phyloP scores from a whole-genome alignment of 53 echinoderm and acorn worm species.

The Mesocentrotus franciscanus region DNA sequence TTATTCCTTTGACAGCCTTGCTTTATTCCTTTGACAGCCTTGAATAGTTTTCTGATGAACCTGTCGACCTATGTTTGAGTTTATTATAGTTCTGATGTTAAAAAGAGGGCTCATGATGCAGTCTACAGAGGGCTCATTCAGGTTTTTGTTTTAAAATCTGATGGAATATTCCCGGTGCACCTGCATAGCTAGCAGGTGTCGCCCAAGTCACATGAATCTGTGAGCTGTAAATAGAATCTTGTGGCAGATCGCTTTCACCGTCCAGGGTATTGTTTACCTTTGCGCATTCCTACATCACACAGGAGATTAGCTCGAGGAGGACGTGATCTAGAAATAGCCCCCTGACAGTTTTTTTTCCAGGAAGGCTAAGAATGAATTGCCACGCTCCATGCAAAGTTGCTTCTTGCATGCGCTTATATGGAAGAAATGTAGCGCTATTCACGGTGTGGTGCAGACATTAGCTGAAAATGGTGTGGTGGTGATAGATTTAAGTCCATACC shows the following conservation, averaged over 20 bases:
- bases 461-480: background rate
- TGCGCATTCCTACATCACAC: conserved; percentile 38
- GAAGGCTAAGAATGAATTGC: conserved; percentile 5
- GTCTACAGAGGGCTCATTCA: background rate
- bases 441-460: background rate
- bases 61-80: background rate
- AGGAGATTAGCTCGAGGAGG: conserved; percentile 26
- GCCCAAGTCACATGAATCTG: conserved; percentile 1
- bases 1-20: background rate
- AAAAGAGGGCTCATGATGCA: background rate
- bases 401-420: conserved; percentile 48
- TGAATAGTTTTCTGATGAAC: background rate
- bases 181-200: conserved; percentile 36
- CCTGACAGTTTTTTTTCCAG: background rate
- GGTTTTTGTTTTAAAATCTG: background rate
- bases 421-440: background rate
- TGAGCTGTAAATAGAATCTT: conserved; percentile 27
- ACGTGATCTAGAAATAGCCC: conserved; percentile 34
- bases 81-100: background rate
- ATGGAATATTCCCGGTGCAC: conserved; percentile 14
- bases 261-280: conserved; percentile 53
- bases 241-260: conserved; percentile 48
- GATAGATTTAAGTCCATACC: background rate
- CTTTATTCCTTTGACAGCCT: too few relatives aligned
- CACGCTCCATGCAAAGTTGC: conserved; percentile 5